Evolutionary conservation across 2,888 invertebrate genomes (phyloP).

Genomic region (Prosapia bicincta): DNA sequence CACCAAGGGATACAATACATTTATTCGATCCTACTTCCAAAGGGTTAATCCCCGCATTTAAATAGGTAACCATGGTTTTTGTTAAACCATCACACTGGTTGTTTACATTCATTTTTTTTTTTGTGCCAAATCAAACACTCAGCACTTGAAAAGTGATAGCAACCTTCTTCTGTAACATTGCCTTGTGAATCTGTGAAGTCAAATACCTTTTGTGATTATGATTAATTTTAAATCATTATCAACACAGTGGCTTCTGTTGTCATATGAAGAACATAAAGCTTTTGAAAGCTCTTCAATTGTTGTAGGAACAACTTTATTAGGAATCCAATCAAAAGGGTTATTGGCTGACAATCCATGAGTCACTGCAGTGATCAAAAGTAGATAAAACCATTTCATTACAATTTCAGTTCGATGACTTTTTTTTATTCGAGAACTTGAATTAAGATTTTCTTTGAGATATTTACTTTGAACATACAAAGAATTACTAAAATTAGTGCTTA

Average conservation of each 20-base stretch:
- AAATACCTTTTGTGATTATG: conserved; percentile 11
- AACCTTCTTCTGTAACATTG: conserved; percentile 3
- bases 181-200: conserved; percentile 20
- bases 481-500: too few species aligned
- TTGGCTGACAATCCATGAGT: too few species aligned
- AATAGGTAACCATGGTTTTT: neutral
- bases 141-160: conserved; percentile 5
- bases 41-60: conserved; percentile 1
- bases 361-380: too few species aligned
- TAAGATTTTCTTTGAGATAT: too few species aligned
- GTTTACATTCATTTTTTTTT: neutral
- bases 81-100: conserved; percentile 8
- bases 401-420: too few species aligned
- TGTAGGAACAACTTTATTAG: neutral
- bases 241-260: neutral
- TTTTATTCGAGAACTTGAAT: too few species aligned
- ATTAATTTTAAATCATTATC: conserved; percentile 12
- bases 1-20: neutral
- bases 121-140: conserved; percentile 4
- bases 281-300: conserved; percentile 12
- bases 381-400: too few species aligned
- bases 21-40: conserved; percentile 24
- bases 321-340: too few species aligned
- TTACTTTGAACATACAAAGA: too few species aligned
- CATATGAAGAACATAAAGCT: neutral